Evolutionary conservation across 2,888 invertebrate genomes (phyloP).

Genomic region (Fragum whitleyi): DNA sequence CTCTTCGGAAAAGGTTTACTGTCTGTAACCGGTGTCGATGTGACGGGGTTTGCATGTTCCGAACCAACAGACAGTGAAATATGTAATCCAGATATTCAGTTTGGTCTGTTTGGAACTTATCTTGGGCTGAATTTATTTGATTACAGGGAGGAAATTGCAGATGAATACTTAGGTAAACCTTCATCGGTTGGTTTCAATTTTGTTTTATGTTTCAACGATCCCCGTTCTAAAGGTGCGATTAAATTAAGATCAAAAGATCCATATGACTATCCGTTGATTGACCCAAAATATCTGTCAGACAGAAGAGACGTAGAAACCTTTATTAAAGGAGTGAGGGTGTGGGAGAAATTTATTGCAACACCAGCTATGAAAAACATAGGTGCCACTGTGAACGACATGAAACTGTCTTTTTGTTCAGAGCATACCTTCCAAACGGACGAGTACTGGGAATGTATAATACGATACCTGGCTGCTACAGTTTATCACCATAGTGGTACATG

Average conservation of each 20-base stretch:
- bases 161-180: constrained; percentile 29
- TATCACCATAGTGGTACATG: constrained; percentile 91
- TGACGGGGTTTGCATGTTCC: constrained; percentile 42
- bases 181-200: neutral
- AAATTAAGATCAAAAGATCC: constrained; percentile 91
- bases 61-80: constrained; percentile 22
- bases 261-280: constrained; percentile 91
- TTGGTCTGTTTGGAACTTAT: constrained; percentile 33
- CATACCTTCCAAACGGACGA: constrained; percentile 51
- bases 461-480: constrained; percentile 48
- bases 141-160: constrained; percentile 47
- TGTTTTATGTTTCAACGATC: constrained; percentile 75
- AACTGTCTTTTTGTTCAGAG: constrained; percentile 47
- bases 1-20: constrained; percentile 42
- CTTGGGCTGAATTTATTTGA: constrained; percentile 12
- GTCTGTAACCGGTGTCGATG: constrained; percentile 45
- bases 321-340: constrained; percentile 42
- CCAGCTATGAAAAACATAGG: constrained; percentile 58
- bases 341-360: constrained; percentile 51
- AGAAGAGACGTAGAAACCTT: constrained; percentile 87
- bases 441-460: constrained; percentile 62
- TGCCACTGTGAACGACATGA: constrained; percentile 39
- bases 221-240: constrained; percentile 92
- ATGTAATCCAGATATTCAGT: constrained; percentile 52
- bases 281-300: constrained; percentile 94